Base-by-base conservation (phyloP, 2,797 vertebrate species). In the Danio choprae region DNA sequence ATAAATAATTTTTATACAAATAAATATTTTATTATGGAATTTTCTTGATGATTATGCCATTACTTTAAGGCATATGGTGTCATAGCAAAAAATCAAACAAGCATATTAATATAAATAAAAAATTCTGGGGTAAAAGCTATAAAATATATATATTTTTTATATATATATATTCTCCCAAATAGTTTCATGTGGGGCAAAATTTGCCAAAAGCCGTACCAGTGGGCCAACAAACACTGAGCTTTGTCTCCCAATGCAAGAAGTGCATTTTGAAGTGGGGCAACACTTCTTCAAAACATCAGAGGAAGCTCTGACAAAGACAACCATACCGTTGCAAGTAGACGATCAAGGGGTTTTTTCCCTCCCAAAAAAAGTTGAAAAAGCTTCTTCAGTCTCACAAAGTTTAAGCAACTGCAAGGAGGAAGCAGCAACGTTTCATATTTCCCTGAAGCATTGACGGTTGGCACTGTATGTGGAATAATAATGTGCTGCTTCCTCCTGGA, bases 401-500 rank as follows among this genome's bases (percentile, higher is more conserved):
- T 53, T 70, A 48, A 16, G 16, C 16, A 70, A 70, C 67, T 70
- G n/a, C 6, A 6, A 53, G 29, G 16, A 53, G 9, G 16, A 12
- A 40, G 16, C 46, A 51, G 16, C 48, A 70, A 70, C 67, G 13
- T 70, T 53, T 53, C 16, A 40, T 40, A 53, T 70, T 40, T 70
- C 67, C 67, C 48, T 53, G 67, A 48, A 70, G 67, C 48, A 53
- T 1, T 53, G 67, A 53, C 16, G 6, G 10, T 13, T 70, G 16
- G 36, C 53, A 40, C 48, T 70, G 16, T 18, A 51, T 53, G 67
- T 70, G n/a, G 67, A 70, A 70, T 53, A 70, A 70, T 20, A 70
- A 69, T 69, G 65, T n/a, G 22, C 65, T 69, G 50, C 29, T 29
- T 29, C 3, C n/a, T 29, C 29, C 29, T 29, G 29, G 29, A 29